Percentiles rank a stretch among this genome's conserved stretches.
Conservation (phyloP, 1,140 invertebrate species). For the Zaprionus kolodkinae region DNA sequence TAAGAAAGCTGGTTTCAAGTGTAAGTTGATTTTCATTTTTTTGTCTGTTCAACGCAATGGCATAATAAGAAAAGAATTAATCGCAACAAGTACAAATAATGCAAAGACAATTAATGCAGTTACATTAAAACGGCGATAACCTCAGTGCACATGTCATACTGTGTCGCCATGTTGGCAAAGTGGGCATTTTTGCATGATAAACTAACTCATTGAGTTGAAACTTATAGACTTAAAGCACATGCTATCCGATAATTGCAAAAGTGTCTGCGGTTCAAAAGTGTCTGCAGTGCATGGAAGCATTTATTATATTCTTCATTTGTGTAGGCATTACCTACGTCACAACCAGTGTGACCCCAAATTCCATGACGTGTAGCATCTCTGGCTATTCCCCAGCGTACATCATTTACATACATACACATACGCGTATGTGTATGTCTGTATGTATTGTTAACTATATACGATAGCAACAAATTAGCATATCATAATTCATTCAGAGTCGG, state of each 20-base stretch:
- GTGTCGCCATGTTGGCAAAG: slow-evolving; percentile 70
- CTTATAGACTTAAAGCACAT: slow-evolving; percentile 15
- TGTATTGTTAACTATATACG: background rate
- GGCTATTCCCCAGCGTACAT: slow-evolving; percentile 2
- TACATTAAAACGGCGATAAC: background rate
- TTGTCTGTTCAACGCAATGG: background rate
- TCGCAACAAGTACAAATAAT: slow-evolving; percentile 4
- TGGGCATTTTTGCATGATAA: slow-evolving; percentile 1
- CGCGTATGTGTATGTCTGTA: slow-evolving; percentile 1
- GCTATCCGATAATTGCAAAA: background rate
- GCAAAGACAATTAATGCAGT: slow-evolving; percentile 1
- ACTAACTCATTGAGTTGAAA: slow-evolving; percentile 1
- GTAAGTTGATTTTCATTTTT: slow-evolving; percentile 46
- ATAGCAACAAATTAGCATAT: slow-evolving; percentile 38
- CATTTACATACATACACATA: slow-evolving; percentile 20
- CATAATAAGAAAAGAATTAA: background rate
- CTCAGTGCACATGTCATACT: slow-evolving; percentile 23
- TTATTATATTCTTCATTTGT: slow-evolving; percentile 6
- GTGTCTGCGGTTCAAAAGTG: background rate
- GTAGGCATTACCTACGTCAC: slow-evolving; percentile 7
- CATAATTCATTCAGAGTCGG: slow-evolving; percentile 29
- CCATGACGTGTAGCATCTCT: slow-evolving; percentile 34
- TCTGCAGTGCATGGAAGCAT: slow-evolving; percentile 1
- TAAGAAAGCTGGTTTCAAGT: slow-evolving; percentile 42
- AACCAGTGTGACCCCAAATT: slow-evolving; percentile 32